Evolutionary conservation across 2,888 invertebrate species (phyloP).

Genomic region (Lysandra bellargus): DNA sequence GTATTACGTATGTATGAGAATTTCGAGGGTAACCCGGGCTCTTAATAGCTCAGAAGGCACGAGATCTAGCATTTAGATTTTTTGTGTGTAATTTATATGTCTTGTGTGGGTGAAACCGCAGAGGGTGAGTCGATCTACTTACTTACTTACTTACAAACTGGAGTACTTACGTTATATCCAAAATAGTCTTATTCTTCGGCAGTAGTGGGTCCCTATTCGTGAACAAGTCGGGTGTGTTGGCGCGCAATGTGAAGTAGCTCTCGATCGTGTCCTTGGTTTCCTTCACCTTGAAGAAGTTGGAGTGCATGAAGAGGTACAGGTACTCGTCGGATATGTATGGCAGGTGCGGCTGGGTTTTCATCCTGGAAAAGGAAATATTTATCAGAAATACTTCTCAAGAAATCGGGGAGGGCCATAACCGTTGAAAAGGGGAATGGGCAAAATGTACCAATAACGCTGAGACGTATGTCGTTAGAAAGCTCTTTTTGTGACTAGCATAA

Average conservation of each 20-base stretch:
- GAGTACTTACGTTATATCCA: slow-evolving; percentile 81
- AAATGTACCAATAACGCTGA: too few species aligned
- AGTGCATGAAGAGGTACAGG: slow-evolving; percentile 83
- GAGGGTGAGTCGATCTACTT: too few species aligned
- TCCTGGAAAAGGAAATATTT: slow-evolving; percentile 67
- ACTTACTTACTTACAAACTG: neutral
- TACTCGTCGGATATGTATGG: slow-evolving; percentile 83
- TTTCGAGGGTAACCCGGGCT: too few species aligned
- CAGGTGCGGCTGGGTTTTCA: slow-evolving; percentile 80
- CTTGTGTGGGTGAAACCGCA: too few species aligned
- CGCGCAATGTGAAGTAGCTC: slow-evolving; percentile 80
- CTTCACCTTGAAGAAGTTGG: slow-evolving; percentile 74
- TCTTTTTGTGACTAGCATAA: too few species aligned
- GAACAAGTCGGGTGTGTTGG: slow-evolving; percentile 81
- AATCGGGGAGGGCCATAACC: neutral
- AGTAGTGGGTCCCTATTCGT: slow-evolving; percentile 77
- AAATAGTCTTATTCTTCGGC: slow-evolving; percentile 74
- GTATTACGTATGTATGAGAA: too few species aligned
- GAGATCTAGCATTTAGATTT: too few species aligned
- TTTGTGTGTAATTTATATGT: too few species aligned
- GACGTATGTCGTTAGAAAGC: too few species aligned
- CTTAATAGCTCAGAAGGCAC: too few species aligned
- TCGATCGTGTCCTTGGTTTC: slow-evolving; percentile 75
- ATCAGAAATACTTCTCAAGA: neutral
- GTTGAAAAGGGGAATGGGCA: too few species aligned